These are phyloP conservation scores for Enteromius trimaculatus DNA, from an alignment of 2,797 vertebrate genomes.

Conservation along the genomic window DNA sequence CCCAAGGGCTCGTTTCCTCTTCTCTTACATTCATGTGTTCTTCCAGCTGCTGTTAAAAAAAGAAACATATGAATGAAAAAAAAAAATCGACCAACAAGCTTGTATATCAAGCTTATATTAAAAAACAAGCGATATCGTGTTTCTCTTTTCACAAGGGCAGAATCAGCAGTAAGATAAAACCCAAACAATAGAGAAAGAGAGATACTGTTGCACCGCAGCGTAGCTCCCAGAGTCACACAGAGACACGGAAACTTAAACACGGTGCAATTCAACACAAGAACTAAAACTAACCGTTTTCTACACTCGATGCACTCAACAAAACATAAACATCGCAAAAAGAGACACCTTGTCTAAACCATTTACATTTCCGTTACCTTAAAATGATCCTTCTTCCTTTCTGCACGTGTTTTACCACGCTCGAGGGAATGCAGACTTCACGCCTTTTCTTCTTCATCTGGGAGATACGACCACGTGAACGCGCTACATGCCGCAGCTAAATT, in stretches of 20 bases:
- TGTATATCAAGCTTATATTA: neutral
- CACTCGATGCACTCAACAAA: neutral
- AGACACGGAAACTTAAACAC: slow-evolving; percentile 41
- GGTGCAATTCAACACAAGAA: neutral
- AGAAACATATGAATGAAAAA: neutral
- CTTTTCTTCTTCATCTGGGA: neutral
- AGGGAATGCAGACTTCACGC: accelerated
- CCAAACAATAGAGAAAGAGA: slow-evolving; percentile 25
- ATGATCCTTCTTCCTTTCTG: accelerated
- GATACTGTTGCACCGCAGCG: slow-evolving; percentile 40
- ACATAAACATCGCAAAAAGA: neutral
- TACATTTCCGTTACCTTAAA: neutral
- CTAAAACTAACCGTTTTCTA: too few species aligned
- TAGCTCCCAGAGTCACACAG: slow-evolving; percentile 39
- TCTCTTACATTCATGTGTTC: neutral
- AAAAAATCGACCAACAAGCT: neutral
- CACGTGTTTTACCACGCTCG: neutral
- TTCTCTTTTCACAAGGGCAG: slow-evolving; percentile 22
- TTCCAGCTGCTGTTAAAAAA: neutral
- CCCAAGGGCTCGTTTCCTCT: neutral
- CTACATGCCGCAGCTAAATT: too few species aligned
- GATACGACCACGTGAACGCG: neutral
- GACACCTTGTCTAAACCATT: neutral
- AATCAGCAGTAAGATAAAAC: slow-evolving; percentile 26
- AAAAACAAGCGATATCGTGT: neutral